phyloP scores from a whole-genome alignment of 1,140 invertebrate genomes.

The Drosophila erecta region DNA sequence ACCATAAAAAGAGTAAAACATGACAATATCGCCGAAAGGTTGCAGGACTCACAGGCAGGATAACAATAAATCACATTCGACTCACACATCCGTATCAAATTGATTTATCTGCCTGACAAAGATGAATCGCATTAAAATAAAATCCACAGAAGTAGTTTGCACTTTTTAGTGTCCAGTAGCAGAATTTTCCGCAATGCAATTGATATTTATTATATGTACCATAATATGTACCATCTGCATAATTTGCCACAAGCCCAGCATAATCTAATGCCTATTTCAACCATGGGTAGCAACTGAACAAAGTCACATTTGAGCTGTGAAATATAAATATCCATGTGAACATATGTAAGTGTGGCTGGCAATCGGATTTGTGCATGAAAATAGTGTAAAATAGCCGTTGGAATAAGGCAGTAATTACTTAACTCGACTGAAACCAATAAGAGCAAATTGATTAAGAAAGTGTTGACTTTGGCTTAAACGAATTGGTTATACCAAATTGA shows the following conservation, averaged over 20 bases:
- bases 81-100: slow-evolving; percentile 36
- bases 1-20: not conserved
- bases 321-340: slow-evolving; percentile 3
- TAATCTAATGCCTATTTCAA: too few species aligned
- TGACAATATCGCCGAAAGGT: not conserved
- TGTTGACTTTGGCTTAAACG: not conserved
- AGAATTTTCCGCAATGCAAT: too few species aligned
- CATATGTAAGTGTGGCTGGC: not conserved
- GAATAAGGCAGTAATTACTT: not conserved
- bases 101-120: slow-evolving; percentile 45
- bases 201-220: too few species aligned
- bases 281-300: not conserved
- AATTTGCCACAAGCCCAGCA: too few species aligned
- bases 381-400: not conserved
- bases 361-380: slow-evolving; percentile 6
- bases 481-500: not conserved
- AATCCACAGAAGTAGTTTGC: slow-evolving; percentile 4
- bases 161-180: not conserved
- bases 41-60: not conserved
- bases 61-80: slow-evolving; percentile 39
- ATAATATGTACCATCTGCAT: too few species aligned
- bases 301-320: not conserved
- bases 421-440: not conserved
- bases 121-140: slow-evolving; percentile 42
- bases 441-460: slow-evolving; percentile 1